Base-by-base conservation (phyloP, 2,797 vertebrate genomes). In the Tachyglossus aculeatus region DNA sequence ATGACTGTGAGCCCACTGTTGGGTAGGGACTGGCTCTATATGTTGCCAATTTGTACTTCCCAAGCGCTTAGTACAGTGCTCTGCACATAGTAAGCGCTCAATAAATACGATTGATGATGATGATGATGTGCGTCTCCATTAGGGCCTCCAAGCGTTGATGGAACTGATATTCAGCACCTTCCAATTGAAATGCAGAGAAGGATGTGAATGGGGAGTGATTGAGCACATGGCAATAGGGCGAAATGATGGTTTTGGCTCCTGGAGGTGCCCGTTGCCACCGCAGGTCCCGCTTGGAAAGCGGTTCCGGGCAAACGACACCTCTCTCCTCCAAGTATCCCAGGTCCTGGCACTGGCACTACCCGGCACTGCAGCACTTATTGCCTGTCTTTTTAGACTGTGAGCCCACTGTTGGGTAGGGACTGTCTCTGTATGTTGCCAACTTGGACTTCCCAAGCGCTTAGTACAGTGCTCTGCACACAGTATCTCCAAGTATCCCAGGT, bases 341-440 rank as follows among this genome's bases (percentile, higher is more conserved):
- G 12, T 41, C 60, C 52, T n/a, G 12, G 44, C 52, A 77, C 61
- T 58, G 25, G 5, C 67, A 18, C 48, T 8, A 5, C 12, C 47
- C 82, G 80, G 78, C 78, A 56, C 31, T 32, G 80, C 82, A 66
- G 57, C 81, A 83, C 61, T 82, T 69, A 33, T 1, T 77, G 32
- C 54, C 71, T 51, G n/a, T 75, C 65, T 67, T 36, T n/a, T n/a
- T n/a, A n/a, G n/a, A n/a, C n/a, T n/a, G n/a, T n/a, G n/a, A n/a
- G n/a, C n/a, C n/a, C n/a, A n/a, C n/a, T n/a, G n/a, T n/a, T n/a
- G n/a, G n/a, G n/a, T n/a, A n/a, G n/a, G n/a, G n/a, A n/a, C n/a
- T n/a, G n/a, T n/a, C n/a, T n/a, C n/a, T n/a, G n/a, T n/a, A n/a
- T n/a, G n/a, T n/a, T n/a, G n/a, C n/a, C n/a, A n/a, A n/a, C n/a